Conservation (phyloP, 2,113 vertebrate genomes). For the Rhinogobius similis region DNA sequence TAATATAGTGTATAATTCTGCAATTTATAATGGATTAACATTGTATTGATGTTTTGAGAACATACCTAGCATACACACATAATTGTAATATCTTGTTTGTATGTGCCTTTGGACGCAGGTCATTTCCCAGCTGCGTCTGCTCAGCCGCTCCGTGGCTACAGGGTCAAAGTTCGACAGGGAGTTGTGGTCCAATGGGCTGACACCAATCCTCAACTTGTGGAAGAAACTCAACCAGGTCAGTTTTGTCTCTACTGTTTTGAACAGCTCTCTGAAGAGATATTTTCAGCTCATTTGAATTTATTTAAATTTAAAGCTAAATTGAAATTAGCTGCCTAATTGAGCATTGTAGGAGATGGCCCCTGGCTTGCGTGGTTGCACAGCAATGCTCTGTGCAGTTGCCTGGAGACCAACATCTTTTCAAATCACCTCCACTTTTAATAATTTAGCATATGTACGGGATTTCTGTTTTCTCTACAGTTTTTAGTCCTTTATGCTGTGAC, state of each 20-base stretch:
- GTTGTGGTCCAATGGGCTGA: conserved; percentile 92
- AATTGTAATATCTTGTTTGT: neutral
- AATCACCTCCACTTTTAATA: conserved; percentile 60
- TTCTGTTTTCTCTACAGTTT: neutral
- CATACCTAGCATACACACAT: neutral
- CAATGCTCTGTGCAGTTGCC: conserved; percentile 51
- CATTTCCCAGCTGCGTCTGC: conserved; percentile 90
- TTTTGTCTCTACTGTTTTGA: neutral
- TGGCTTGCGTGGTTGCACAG: conserved; percentile 13
- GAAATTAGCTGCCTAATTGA: conserved; percentile 41
- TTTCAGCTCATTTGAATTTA: conserved; percentile 29
- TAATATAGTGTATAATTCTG: too few relatives aligned
- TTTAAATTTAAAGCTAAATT: conserved; percentile 36
- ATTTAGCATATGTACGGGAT: conserved; percentile 44
- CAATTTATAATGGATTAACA: too few relatives aligned
- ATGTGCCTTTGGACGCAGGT: conserved; percentile 75
- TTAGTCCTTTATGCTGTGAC: conserved; percentile 29
- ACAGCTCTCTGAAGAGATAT: neutral
- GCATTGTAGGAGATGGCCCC: conserved; percentile 16
- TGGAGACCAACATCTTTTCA: conserved; percentile 51
- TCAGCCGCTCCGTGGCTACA: conserved; percentile 86
- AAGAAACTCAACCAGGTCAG: conserved; percentile 97
- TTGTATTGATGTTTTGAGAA: too few relatives aligned
- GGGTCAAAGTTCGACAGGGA: conserved; percentile 96
- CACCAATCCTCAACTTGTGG: conserved; percentile 93